Conservation (phyloP, 1,140 invertebrate species). For the Dryas iulia region DNA sequence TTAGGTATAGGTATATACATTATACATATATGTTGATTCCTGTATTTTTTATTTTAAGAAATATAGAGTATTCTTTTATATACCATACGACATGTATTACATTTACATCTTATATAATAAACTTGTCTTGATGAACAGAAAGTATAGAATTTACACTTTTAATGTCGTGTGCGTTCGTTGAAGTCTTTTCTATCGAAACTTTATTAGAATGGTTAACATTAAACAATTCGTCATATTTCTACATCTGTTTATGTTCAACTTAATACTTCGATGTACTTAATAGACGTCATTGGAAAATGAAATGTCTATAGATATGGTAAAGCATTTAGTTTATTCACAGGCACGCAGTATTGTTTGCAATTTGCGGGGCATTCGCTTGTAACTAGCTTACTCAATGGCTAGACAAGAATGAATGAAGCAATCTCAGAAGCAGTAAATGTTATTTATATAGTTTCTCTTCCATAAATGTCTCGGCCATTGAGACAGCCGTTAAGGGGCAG, state of each 20-base stretch:
- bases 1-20: too few species aligned
- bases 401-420: constrained; percentile 75
- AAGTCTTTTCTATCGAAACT: constrained; percentile 42
- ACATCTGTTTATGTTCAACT: not conserved
- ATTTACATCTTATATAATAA: too few species aligned
- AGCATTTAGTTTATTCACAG: constrained; percentile 56
- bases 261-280: constrained; percentile 16
- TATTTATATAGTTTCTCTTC: constrained; percentile 69
- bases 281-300: constrained; percentile 48
- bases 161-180: constrained; percentile 32
- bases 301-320: constrained; percentile 57
- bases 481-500: constrained; percentile 54
- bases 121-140: too few species aligned
- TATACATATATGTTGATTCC: too few species aligned
- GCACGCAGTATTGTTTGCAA: constrained; percentile 53
- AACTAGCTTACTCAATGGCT: constrained; percentile 64
- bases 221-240: not conserved
- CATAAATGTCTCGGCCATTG: constrained; percentile 59
- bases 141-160: not conserved
- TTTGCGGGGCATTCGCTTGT: constrained; percentile 50
- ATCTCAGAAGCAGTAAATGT: constrained; percentile 63
- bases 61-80: too few species aligned
- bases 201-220: not conserved
- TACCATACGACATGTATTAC: too few species aligned
- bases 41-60: too few species aligned